Evolutionary conservation across 2,797 vertebrate genomes (phyloP), one percentile per base, ranked within the genome.

Genomic region (Coracias cyanogaster): DNA sequence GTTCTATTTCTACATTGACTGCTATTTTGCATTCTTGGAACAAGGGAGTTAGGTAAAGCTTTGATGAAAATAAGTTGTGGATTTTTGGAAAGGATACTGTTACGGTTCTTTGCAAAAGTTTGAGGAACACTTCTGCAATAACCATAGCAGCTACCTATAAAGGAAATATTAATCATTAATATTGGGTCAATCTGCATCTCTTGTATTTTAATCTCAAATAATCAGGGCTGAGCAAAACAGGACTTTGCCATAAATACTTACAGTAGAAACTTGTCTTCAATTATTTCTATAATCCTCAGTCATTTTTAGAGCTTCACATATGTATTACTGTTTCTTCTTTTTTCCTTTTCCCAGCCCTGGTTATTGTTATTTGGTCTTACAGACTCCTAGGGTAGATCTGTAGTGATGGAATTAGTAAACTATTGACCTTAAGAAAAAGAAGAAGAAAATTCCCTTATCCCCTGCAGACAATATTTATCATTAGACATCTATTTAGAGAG

Each of bases 261-360:
- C 9, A 31, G 18, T 46, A 61, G 41, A 69, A 76, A 39, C 15
- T 41, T 45, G 7, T 58, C 35, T 81, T 71, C 26, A 15, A 11
- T 33, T 58, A 43, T 73, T 73, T 93, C 15, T 3, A 1, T 52
- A 8, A 14, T 58, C 5, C 18, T 66, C 37, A 46, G 12, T 66
- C 31, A 62, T 31, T 86, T 79, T 22, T 55, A 33, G 90, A 74
- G n/a, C 46, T 91, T 81, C 10, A 58, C 18, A 52, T 14, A 60
- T 12, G 2, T 15, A 41, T 45, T 1, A 45, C 13, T 5, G 0
- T 0, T 39, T 66, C 39, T 80, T 31, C 1, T 19, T 33, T 48
- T n/a, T 43, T 12, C 4, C 37, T 70, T 57, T 46, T 17, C 10
- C 25, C 8, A 58, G 20, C 6, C 14, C 70, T 66, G 9, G 2